Conservation (phyloP, 2,888 invertebrate genomes). For the Apotomis capreana region DNA sequence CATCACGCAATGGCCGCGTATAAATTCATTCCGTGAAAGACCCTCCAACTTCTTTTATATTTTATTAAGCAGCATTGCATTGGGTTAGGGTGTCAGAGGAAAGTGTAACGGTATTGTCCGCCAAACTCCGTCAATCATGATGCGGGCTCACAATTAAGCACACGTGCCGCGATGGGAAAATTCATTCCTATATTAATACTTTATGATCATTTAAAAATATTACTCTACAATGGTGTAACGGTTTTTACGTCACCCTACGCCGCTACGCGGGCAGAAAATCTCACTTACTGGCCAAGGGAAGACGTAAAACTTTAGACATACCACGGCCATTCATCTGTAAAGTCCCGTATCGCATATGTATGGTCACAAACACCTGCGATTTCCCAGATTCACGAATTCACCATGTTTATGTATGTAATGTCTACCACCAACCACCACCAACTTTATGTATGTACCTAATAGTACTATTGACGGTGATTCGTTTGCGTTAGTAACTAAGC, state of each 20-base stretch:
- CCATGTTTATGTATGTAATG: too few species aligned
- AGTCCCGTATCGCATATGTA: too few species aligned
- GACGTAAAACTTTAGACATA: too few species aligned
- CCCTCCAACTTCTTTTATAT: constrained; percentile 32
- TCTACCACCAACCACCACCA: too few species aligned
- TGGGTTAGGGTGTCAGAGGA: constrained; percentile 56
- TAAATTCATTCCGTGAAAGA: background rate
- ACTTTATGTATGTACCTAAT: too few species aligned
- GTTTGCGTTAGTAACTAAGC: too few species aligned
- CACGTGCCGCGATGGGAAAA: constrained; percentile 74
- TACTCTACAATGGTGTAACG: constrained; percentile 11
- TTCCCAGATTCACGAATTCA: too few species aligned
- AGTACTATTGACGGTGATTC: too few species aligned
- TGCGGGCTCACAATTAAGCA: constrained; percentile 78
- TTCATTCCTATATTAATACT: constrained; percentile 73
- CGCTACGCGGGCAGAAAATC: too few species aligned
- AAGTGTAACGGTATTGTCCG: constrained; percentile 73
- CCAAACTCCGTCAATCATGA: constrained; percentile 74
- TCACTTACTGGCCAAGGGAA: too few species aligned
- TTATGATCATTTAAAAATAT: constrained; percentile 60
- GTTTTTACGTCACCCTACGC: background rate
- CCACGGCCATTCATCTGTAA: too few species aligned
- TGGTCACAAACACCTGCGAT: too few species aligned
- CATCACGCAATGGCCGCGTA: background rate
- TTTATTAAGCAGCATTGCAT: constrained; percentile 42